Percentiles rank a stretch among this genome's conserved stretches.
Evolutionary conservation across 2,888 invertebrate genomes (phyloP).

Genomic region (Cyclophora albipunctata): DNA sequence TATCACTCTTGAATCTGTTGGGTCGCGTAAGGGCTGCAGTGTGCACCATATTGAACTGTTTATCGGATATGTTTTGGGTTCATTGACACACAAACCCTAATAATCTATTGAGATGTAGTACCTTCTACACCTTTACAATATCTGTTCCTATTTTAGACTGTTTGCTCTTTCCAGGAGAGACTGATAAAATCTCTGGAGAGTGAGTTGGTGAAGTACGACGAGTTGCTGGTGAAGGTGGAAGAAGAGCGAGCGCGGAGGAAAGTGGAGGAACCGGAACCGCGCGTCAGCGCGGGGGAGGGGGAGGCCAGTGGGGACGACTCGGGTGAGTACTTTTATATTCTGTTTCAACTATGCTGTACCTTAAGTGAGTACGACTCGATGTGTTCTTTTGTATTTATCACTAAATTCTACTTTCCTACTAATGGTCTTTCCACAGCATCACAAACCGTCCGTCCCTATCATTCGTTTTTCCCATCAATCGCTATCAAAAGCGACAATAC

Average conservation of each 20-base stretch:
- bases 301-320: slow-evolving; percentile 52
- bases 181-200: slow-evolving; percentile 83
- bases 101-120: not conserved
- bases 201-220: slow-evolving; percentile 85
- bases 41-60: no score
- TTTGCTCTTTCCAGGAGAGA: slow-evolving; percentile 57
- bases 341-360: not conserved
- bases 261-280: slow-evolving; percentile 29
- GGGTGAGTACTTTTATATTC: slow-evolving; percentile 59
- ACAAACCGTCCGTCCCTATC: no score
- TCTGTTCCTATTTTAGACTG: not conserved
- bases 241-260: slow-evolving; percentile 72
- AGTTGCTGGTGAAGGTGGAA: slow-evolving; percentile 79
- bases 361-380: no score
- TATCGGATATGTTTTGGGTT: no score
- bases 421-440: no score
- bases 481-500: no score
- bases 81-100: not conserved
- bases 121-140: no score
- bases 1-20: no score
- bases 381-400: no score
- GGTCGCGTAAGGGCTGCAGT: no score
- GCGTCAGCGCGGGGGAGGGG: slow-evolving; percentile 4
- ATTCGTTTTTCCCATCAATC: no score
- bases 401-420: no score